A percentile compares a stretch with the other conserved stretches of the same genome.
These are phyloP conservation scores for Apodemia duryi DNA, from an alignment of 2,888 invertebrate species.

Conservation along the genomic window DNA sequence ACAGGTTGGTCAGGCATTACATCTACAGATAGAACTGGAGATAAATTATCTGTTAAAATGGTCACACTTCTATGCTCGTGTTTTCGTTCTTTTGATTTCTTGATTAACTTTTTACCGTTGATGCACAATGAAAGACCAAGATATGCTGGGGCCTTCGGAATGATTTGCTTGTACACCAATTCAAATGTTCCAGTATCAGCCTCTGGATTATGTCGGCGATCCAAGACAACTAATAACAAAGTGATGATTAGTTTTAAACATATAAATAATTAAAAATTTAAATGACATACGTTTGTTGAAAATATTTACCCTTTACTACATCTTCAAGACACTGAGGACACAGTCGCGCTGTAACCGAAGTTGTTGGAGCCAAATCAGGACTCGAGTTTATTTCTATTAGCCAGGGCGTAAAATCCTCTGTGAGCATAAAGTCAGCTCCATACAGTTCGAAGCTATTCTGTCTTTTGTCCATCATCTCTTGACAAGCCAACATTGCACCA, in stretches of 20 bases:
- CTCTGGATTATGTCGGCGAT: conserved; percentile 83
- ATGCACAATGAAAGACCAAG: conserved; percentile 85
- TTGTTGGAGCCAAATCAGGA: conserved; percentile 94
- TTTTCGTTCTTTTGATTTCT: conserved; percentile 61
- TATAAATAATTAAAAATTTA: no score
- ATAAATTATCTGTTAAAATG: conserved; percentile 38
- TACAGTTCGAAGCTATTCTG: conserved; percentile 94
- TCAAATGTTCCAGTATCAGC: conserved; percentile 91
- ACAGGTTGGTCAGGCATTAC: conserved; percentile 48
- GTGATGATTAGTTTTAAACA: neutral
- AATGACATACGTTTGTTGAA: neutral
- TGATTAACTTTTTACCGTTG: conserved; percentile 81
- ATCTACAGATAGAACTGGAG: conserved; percentile 52
- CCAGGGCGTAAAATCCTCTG: conserved; percentile 93
- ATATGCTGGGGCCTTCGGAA: conserved; percentile 89
- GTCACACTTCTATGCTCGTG: conserved; percentile 56
- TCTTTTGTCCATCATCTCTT: conserved; percentile 89
- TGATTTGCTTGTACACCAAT: conserved; percentile 86
- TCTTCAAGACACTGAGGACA: conserved; percentile 94
- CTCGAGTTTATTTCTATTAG: conserved; percentile 96
- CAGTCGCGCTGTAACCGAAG: conserved; percentile 91
- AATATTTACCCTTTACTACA: conserved; percentile 88
- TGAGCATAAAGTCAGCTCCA: conserved; percentile 97
- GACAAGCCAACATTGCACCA: conserved; percentile 92
- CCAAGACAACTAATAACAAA: conserved; percentile 84